Conservation (phyloP, 2,797 vertebrate genomes). For the Ptychobarbus kaznakovi region DNA sequence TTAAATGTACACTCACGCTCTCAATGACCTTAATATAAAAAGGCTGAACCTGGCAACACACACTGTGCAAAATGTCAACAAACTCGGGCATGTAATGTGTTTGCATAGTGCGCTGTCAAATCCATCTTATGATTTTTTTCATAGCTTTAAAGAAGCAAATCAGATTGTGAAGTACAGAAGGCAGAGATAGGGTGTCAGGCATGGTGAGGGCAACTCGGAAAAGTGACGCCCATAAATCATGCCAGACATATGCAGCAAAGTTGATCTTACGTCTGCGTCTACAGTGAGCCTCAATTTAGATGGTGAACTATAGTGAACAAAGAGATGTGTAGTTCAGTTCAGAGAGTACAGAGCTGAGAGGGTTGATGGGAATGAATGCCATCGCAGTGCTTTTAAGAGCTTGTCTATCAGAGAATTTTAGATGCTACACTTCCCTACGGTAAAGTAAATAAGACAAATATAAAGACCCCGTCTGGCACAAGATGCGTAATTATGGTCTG, state of each 20-base stretch:
- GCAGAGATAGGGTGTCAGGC: slow-evolving; percentile 30
- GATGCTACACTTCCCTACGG: neutral
- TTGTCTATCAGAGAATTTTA: neutral
- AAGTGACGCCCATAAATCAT: slow-evolving; percentile 72
- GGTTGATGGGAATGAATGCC: slow-evolving; percentile 3
- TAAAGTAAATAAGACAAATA: slow-evolving; percentile 1
- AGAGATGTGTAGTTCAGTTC: slow-evolving; percentile 40
- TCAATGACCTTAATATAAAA: slow-evolving; percentile 2
- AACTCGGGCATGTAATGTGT: slow-evolving; percentile 5
- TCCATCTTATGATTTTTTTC: slow-evolving; percentile 33
- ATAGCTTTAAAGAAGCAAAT: slow-evolving; percentile 50
- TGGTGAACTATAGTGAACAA: slow-evolving; percentile 36
- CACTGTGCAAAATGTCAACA: slow-evolving; percentile 57
- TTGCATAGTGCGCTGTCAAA: slow-evolving; percentile 14
- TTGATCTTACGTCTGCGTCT: slow-evolving; percentile 39
- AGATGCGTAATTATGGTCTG: neutral
- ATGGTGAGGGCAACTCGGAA: neutral
- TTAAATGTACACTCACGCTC: neutral
- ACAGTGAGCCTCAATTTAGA: slow-evolving; percentile 31
- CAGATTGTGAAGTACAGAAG: slow-evolving; percentile 34
- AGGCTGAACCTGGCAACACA: slow-evolving; percentile 42
- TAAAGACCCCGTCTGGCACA: neutral
- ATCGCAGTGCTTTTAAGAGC: neutral
- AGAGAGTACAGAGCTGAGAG: neutral
- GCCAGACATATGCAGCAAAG: slow-evolving; percentile 66